Percentiles rank a stretch among this genome's conserved stretches.
These are phyloP conservation scores for Chionoecetes opilio DNA, from an alignment of 1,140 invertebrate genomes.

Conservation along the genomic window DNA sequence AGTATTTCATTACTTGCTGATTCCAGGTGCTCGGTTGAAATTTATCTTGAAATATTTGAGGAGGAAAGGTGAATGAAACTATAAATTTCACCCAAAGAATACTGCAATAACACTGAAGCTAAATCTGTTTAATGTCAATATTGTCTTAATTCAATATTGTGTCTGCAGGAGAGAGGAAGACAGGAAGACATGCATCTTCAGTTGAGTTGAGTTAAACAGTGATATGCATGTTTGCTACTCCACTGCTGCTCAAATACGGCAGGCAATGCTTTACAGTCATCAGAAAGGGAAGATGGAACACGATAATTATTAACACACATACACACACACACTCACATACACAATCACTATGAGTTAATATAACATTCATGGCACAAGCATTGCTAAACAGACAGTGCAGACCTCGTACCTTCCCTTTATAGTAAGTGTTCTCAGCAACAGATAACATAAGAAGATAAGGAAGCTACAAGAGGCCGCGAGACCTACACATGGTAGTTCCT, in stretches of 20 bases:
- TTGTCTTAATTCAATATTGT: too few species aligned
- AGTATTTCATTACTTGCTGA: neutral
- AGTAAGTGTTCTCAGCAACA: neutral
- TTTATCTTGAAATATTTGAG: constrained; percentile 10
- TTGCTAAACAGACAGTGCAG: too few species aligned
- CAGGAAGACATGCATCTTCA: neutral
- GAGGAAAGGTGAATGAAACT: neutral
- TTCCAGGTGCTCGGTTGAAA: neutral
- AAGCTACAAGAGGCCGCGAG: too few species aligned
- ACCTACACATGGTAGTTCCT: too few species aligned
- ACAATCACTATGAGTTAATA: too few species aligned
- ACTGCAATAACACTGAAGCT: neutral
- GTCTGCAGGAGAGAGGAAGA: neutral
- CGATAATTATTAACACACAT: neutral
- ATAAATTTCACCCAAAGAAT: neutral
- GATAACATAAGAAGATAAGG: too few species aligned
- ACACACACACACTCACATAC: neutral
- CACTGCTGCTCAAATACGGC: neutral
- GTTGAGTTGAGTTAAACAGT: neutral
- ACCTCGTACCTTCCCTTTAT: too few species aligned
- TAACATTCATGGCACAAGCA: too few species aligned
- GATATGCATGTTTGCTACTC: neutral
- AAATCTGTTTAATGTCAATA: neutral
- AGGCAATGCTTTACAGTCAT: neutral
- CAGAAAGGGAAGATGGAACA: neutral